Evolutionary conservation across 2,113 vertebrate genomes (phyloP).

Genomic region (Atlantisia rogersi): DNA sequence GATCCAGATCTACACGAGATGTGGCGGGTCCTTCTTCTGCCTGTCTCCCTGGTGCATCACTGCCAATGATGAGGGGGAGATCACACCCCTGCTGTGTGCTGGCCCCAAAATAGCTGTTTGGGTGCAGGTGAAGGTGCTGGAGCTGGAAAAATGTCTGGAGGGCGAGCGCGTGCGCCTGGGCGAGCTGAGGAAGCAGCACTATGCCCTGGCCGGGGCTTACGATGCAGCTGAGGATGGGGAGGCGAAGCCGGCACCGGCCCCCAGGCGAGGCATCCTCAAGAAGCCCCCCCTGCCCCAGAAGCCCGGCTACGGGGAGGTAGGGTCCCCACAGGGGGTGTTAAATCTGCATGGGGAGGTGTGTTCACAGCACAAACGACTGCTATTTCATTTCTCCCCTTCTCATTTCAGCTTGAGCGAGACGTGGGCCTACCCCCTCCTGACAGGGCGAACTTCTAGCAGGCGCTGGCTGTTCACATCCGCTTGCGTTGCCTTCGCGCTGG

Average conservation of each 20-base stretch:
- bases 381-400: fast-evolving
- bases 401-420: constrained; percentile 35
- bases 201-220: constrained; percentile 78
- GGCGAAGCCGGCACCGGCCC: neutral
- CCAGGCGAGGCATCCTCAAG: constrained; percentile 76
- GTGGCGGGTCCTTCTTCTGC: too few species aligned
- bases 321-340: neutral
- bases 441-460: neutral
- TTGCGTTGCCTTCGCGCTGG: neutral
- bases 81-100: fast-evolving
- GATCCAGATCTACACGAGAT: fast-evolving
- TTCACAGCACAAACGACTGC: fast-evolving
- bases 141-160: constrained; percentile 88
- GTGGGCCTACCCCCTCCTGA: neutral
- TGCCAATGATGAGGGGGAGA: neutral
- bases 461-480: neutral
- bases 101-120: neutral
- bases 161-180: constrained; percentile 89
- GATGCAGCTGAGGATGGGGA: neutral
- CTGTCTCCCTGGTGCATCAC: fast-evolving
- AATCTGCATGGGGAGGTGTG: fast-evolving
- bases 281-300: constrained; percentile 90
- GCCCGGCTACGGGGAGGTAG: constrained; percentile 74
- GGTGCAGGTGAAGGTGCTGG: constrained; percentile 91
- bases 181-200: constrained; percentile 92